Evolutionary conservation across 2,797 vertebrate species (phyloP).

Genomic region (Bufotes viridis): DNA sequence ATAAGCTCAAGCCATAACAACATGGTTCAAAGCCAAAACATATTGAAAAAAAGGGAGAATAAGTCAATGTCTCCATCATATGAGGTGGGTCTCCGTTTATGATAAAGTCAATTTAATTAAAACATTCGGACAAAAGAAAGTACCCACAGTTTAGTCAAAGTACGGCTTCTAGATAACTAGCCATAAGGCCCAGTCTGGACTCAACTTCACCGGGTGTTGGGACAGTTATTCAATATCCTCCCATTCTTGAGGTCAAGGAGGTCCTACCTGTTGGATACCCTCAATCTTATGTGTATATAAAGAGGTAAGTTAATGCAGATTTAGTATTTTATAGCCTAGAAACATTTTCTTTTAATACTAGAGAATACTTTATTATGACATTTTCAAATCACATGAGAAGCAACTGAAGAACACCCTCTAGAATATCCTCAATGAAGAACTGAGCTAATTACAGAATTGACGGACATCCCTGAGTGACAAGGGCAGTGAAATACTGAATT

Average conservation of each 20-base stretch:
- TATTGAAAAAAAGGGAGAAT: too few relatives aligned
- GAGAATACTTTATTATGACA: background rate
- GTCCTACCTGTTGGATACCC: background rate
- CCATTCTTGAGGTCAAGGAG: too few relatives aligned
- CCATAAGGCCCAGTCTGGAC: too few relatives aligned
- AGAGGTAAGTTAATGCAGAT: background rate
- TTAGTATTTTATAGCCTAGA: background rate
- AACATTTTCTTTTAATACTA: background rate
- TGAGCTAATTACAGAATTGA: background rate
- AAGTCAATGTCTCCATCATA: too few relatives aligned
- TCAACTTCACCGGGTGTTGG: too few relatives aligned
- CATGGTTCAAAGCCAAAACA: too few relatives aligned
- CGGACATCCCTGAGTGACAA: slow-evolving; percentile 1
- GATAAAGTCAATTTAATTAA: too few relatives aligned
- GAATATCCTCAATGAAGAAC: background rate
- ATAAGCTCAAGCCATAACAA: background rate
- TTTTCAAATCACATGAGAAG: background rate
- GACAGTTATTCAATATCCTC: too few relatives aligned
- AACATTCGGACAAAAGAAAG: too few relatives aligned
- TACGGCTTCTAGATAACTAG: too few relatives aligned
- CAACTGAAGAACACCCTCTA: background rate
- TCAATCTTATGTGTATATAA: background rate
- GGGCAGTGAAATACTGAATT: background rate
- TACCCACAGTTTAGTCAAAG: too few relatives aligned
- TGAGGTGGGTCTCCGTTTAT: too few relatives aligned